Base-by-base conservation (phyloP, 2,888 invertebrate species). In the Sycophila texana region DNA sequence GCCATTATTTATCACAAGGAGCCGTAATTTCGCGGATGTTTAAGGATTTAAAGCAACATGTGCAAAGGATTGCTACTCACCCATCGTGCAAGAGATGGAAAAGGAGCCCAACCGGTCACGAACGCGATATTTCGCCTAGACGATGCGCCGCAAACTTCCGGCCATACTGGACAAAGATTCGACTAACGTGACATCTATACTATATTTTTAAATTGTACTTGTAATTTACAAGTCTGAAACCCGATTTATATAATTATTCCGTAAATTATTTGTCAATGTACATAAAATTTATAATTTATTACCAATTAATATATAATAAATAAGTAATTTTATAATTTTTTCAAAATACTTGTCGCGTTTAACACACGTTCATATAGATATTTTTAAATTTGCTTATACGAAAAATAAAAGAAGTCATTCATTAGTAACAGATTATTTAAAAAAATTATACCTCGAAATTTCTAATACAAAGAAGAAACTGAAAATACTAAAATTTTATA, bases 11-110 rank as follows among this genome's bases (percentile, higher is more conserved):
- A 53, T 77, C 47, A 14, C 18, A 10, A 68, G 71, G 20, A 53
- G 4, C 3, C 12, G 16, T 82, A 83, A 80, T 70, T 22, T 49
- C 39, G 57, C 47, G 66, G 86, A 89, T 87, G 86, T 39, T 84
- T 78, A 81, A 71, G 70, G 88, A 88, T 88, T 81, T 81, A 77
- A 72, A 81, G 81, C 81, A 66, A 70, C 72, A 73, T 22, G 74
- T 73, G 82, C 80, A 82, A 83, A 73, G 22, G 55, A 74, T 61
- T 39, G 30, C 53, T 74, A 85, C 89, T 88, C 83, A 89, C 89
- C 89, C 89, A 89, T 89, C 82, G 85, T 86, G 86, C 77, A 83
- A 81, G 81, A 77, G 82, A 77, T 81, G 78, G 67, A 85, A 86
- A 88, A 88, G 87, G 83, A 84, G 75, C 86, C 82, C 47, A 76